phyloP scores from a whole-genome alignment of 2,113 vertebrate species.

The Lepidothrix coronata region DNA sequence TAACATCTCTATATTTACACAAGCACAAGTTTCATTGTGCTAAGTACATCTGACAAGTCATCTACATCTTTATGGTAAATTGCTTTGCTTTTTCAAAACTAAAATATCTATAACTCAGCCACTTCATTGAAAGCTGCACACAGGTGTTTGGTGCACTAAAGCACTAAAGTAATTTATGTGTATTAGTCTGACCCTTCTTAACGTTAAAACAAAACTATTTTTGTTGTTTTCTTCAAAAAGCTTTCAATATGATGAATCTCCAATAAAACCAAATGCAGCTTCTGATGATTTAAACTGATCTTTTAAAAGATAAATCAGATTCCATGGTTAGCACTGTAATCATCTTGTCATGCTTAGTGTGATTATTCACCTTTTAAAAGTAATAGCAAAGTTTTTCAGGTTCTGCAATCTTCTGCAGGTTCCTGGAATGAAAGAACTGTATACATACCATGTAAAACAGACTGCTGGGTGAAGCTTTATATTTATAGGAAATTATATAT shows the following conservation, averaged over 20 bases:
- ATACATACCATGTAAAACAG: neutral
- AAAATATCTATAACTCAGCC: constrained; percentile 37
- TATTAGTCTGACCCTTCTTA: constrained; percentile 41
- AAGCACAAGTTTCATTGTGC: neutral
- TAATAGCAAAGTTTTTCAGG: constrained; percentile 52
- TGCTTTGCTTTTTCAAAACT: constrained; percentile 10
- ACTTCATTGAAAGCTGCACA: neutral
- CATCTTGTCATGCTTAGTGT: constrained; percentile 56
- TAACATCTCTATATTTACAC: neutral
- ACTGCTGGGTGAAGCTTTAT: neutral
- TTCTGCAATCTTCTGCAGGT: constrained; percentile 17
- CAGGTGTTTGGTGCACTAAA: constrained; percentile 39
- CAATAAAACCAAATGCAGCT: constrained; percentile 61
- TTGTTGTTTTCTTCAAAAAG: constrained; percentile 63
- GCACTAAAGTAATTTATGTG: constrained; percentile 48
- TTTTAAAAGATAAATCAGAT: constrained; percentile 55
- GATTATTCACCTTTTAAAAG: constrained; percentile 63
- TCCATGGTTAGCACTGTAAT: constrained; percentile 55
- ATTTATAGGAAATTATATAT: neutral
- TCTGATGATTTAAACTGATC: constrained; percentile 61
- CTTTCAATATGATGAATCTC: constrained; percentile 64
- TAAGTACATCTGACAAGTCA: neutral
- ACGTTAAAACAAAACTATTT: constrained; percentile 59
- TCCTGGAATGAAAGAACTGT: constrained; percentile 36
- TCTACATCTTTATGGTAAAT: constrained; percentile 20